Percentiles rank a stretch among this genome's conserved stretches.
phyloP scores from a whole-genome alignment of 2,888 invertebrate species.

The Ormyrus rosae region DNA sequence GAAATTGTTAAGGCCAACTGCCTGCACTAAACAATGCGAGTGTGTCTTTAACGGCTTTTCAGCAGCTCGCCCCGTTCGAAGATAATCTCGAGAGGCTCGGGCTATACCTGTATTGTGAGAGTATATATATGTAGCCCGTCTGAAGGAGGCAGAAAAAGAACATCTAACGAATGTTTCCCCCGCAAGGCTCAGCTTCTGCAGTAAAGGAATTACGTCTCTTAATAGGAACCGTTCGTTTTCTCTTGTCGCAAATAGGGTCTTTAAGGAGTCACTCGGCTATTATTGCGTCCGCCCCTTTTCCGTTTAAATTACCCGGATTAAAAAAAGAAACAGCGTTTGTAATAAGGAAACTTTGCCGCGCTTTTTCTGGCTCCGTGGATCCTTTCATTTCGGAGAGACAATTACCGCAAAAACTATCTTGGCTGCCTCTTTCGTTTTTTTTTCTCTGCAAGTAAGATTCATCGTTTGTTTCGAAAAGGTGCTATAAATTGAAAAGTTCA shows the following conservation, averaged over 20 bases:
- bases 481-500: background rate
- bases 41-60: constrained; percentile 25
- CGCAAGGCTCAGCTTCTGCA: constrained; percentile 16
- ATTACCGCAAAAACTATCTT: constrained; percentile 34
- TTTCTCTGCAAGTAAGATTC: background rate
- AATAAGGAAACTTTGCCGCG: constrained; percentile 40
- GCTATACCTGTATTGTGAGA: no score
- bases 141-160: constrained; percentile 15
- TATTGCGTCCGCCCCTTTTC: constrained; percentile 13
- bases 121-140: no score
- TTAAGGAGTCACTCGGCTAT: constrained; percentile 45
- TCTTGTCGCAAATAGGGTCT: constrained; percentile 48
- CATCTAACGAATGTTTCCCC: constrained; percentile 28
- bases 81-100: constrained; percentile 31
- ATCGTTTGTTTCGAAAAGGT: constrained; percentile 2
- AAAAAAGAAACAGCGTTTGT: constrained; percentile 26
- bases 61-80: background rate
- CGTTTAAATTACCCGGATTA: constrained; percentile 45
- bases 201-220: constrained; percentile 51
- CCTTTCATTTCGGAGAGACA: constrained; percentile 35
- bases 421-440: constrained; percentile 18
- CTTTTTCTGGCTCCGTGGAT: constrained; percentile 5
- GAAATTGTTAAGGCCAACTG: constrained; percentile 32
- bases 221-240: constrained; percentile 48
- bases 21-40: constrained; percentile 39